Percentiles rank a stretch among this genome's conserved stretches.
phyloP scores from a whole-genome alignment of 2,797 vertebrate species.

The Botia almorhae region DNA sequence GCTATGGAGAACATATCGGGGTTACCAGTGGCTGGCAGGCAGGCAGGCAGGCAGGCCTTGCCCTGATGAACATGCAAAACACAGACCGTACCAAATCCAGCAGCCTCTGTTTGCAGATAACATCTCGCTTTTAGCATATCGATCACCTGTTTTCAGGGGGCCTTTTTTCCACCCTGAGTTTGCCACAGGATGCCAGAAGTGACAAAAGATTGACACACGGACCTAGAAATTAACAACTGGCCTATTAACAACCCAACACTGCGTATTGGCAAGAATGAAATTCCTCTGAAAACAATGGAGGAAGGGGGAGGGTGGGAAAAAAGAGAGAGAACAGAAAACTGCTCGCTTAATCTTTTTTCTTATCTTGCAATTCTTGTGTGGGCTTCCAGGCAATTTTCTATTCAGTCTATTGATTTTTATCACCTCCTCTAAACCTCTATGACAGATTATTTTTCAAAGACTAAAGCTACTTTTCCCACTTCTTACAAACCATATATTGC shows the following conservation, averaged over 20 bases:
- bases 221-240: slow-evolving; percentile 43
- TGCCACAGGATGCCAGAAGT: slow-evolving; percentile 43
- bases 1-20: slow-evolving; percentile 69
- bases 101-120: slow-evolving; percentile 45
- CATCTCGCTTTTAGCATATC: slow-evolving; percentile 56
- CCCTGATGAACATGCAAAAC: slow-evolving; percentile 66
- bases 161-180: slow-evolving; percentile 39
- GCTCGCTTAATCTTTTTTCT: slow-evolving; percentile 81
- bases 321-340: slow-evolving; percentile 67
- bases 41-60: slow-evolving; percentile 67
- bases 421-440: slow-evolving; percentile 72
- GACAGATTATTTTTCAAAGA: slow-evolving; percentile 80
- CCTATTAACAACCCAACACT: slow-evolving; percentile 39
- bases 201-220: slow-evolving; percentile 45
- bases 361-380: slow-evolving; percentile 83
- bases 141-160: slow-evolving; percentile 55
- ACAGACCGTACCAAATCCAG: slow-evolving; percentile 62
- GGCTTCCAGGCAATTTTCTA: slow-evolving; percentile 84
- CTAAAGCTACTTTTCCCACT: slow-evolving; percentile 67
- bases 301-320: slow-evolving; percentile 40
- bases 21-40: slow-evolving; percentile 75
- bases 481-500: slow-evolving; percentile 58
- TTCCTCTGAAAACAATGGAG: slow-evolving; percentile 46
- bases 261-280: slow-evolving; percentile 30
- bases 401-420: slow-evolving; percentile 85